Evolutionary conservation across 2,113 vertebrate genomes (phyloP).

Genomic region (Neolamprologus toae): DNA sequence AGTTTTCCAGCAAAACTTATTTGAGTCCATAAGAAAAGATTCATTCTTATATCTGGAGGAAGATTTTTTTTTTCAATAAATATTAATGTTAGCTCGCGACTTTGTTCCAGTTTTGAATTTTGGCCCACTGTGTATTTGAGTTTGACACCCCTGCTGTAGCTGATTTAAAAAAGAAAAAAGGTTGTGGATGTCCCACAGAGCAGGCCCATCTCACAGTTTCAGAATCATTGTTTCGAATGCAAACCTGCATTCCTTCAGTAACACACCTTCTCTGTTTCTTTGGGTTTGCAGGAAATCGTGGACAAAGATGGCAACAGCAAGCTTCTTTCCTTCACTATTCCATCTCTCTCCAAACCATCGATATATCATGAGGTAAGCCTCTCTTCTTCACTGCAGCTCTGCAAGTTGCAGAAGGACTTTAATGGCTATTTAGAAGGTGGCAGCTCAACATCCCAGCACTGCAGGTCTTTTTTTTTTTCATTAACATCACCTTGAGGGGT

Average conservation of each 20-base stretch:
- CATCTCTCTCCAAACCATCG: constrained; percentile 94
- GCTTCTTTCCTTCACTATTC: constrained; percentile 94
- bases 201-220: neutral
- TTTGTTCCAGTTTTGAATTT: too few relatives aligned
- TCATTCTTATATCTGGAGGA: too few relatives aligned
- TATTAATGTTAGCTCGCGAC: too few relatives aligned
- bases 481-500: neutral
- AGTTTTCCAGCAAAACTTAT: too few relatives aligned
- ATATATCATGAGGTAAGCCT: constrained; percentile 93
- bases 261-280: neutral
- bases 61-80: too few relatives aligned
- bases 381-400: neutral
- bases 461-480: neutral
- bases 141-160: neutral
- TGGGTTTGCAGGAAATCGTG: constrained; percentile 85
- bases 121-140: too few relatives aligned
- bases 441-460: neutral
- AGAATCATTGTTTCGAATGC: neutral
- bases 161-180: neutral
- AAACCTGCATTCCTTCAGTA: neutral
- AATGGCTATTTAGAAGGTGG: neutral
- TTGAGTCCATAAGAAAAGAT: too few relatives aligned
- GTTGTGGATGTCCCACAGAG: neutral
- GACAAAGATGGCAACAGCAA: constrained; percentile 98
- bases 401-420: neutral